Evolutionary conservation across 2,888 invertebrate species (phyloP).

Genomic region (Standfussiana lucernea): DNA sequence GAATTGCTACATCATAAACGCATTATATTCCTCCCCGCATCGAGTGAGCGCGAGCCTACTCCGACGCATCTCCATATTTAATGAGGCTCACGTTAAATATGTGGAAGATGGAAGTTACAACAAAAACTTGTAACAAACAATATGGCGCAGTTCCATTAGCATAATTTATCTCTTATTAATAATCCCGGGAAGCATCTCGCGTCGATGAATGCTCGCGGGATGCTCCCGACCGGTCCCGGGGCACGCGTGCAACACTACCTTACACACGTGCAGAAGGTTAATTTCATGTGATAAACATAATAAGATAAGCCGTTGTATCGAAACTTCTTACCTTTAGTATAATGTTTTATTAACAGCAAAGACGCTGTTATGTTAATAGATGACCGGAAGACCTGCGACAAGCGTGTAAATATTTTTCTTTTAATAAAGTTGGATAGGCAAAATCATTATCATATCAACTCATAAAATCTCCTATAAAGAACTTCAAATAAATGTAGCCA

Average conservation of each 20-base stretch:
- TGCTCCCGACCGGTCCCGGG: conserved; percentile 39
- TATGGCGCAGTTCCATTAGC: conserved; percentile 63
- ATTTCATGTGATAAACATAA: conserved; percentile 3
- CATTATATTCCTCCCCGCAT: conserved; percentile 6
- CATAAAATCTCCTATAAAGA: background rate
- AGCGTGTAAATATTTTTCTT: background rate
- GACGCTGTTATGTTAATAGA: background rate
- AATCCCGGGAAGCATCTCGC: conserved; percentile 53
- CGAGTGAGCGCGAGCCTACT: conserved; percentile 9
- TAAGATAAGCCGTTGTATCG: background rate
- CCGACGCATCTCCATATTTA: conserved; percentile 51
- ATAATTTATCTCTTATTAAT: conserved; percentile 68
- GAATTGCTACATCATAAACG: background rate
- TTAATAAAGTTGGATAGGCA: background rate
- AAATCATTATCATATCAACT: background rate
- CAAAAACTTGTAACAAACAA: conserved; percentile 67
- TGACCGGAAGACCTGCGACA: background rate
- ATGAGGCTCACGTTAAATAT: conserved; percentile 56
- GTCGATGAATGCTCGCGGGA: conserved; percentile 61
- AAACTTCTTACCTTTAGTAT: background rate
- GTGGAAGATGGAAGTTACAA: conserved; percentile 49
- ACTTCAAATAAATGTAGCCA: background rate
- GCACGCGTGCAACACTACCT: conserved; percentile 29
- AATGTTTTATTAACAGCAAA: background rate
- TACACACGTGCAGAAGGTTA: conserved; percentile 26